Conservation (phyloP, 2,797 vertebrate genomes). For the Bradypus variegatus region DNA sequence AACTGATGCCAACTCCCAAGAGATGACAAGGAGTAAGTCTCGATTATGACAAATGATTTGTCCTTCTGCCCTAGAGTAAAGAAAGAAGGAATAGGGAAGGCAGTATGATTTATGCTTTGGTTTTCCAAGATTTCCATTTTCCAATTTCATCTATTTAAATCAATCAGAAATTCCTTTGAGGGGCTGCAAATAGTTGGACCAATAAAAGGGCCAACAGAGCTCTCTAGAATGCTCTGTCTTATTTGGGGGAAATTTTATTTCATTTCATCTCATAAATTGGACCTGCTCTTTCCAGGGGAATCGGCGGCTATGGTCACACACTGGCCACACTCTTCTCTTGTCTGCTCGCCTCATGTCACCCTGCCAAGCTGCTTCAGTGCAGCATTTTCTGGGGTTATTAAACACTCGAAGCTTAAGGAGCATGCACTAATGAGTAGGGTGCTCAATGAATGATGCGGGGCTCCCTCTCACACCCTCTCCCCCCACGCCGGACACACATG, state of each 20-base stretch:
- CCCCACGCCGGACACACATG: background rate
- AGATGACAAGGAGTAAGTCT: background rate
- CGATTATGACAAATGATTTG: background rate
- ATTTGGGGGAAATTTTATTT: background rate
- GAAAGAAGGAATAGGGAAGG: background rate
- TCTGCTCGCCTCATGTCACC: background rate
- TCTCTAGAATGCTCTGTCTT: background rate
- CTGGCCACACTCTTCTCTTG: background rate
- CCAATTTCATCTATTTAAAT: background rate
- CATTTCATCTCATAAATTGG: background rate
- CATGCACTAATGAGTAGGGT: background rate
- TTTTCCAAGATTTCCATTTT: slow-evolving; percentile 37
- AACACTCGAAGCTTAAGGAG: background rate
- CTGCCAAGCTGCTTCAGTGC: slow-evolving; percentile 33
- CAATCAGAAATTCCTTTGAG: slow-evolving; percentile 4
- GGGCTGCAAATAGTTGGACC: background rate
- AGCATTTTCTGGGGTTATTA: slow-evolving; percentile 42
- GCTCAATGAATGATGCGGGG: background rate
- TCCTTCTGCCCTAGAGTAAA: background rate
- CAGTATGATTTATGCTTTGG: background rate
- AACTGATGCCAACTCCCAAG: background rate
- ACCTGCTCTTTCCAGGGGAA: slow-evolving; percentile 8
- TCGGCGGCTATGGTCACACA: background rate
- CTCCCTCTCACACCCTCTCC: background rate
- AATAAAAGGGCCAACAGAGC: background rate